phyloP scores from a whole-genome alignment of 2,888 invertebrate genomes.

The Mellilla xanthometata region DNA sequence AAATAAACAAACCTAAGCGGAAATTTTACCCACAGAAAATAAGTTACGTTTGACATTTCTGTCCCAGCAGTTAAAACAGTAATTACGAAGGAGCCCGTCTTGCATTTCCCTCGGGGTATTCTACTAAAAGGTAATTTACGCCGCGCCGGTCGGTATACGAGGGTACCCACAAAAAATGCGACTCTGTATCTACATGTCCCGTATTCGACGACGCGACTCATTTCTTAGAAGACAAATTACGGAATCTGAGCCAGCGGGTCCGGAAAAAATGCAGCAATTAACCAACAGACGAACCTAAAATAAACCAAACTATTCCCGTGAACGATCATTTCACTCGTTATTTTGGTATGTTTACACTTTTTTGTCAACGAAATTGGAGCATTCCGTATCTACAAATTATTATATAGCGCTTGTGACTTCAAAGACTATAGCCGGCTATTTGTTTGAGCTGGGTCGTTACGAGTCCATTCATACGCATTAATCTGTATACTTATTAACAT shows the following conservation, averaged over 20 bases:
- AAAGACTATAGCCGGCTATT: slow-evolving; percentile 46
- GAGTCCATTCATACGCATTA: slow-evolving; percentile 45
- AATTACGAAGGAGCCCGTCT: slow-evolving; percentile 76
- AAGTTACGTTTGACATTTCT: slow-evolving; percentile 74
- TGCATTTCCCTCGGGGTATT: slow-evolving; percentile 76
- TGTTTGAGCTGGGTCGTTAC: slow-evolving; percentile 38
- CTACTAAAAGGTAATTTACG: slow-evolving; percentile 79
- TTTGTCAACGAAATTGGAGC: slow-evolving; percentile 52
- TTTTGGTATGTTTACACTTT: slow-evolving; percentile 65
- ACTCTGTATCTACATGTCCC: slow-evolving; percentile 71
- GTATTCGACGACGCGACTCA: slow-evolving; percentile 81
- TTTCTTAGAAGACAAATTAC: slow-evolving; percentile 82
- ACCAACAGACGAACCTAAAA: slow-evolving; percentile 60
- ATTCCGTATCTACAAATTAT: slow-evolving; percentile 49
- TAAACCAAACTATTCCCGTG: slow-evolving; percentile 66
- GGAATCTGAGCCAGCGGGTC: slow-evolving; percentile 69
- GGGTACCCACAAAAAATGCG: slow-evolving; percentile 55
- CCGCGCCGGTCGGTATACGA: slow-evolving; percentile 69
- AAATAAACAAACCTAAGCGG: slow-evolving; percentile 42
- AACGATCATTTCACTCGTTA: slow-evolving; percentile 70
- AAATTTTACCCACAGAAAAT: slow-evolving; percentile 61
- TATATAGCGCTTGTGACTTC: slow-evolving; percentile 46
- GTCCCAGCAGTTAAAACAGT: slow-evolving; percentile 77
- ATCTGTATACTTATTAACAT: slow-evolving; percentile 41
- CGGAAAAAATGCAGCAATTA: slow-evolving; percentile 80